A percentile compares a stretch with the other conserved stretches of the same genome.
These are phyloP conservation scores for Rachycentron canadum DNA, from an alignment of 2,797 vertebrate species.

Conservation along the genomic window DNA sequence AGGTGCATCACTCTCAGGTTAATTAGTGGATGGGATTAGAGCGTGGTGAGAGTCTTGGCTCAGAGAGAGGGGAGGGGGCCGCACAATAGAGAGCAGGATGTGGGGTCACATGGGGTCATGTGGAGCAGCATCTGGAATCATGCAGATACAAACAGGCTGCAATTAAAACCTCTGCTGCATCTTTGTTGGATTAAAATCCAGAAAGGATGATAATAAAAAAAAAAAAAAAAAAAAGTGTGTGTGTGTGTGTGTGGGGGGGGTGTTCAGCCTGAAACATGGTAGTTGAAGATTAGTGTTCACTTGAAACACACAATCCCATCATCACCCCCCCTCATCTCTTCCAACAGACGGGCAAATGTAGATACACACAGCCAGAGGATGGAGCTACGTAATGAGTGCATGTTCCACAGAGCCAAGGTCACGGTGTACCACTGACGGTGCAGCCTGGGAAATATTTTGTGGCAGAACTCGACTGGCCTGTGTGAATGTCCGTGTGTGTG, in stretches of 20 bases:
- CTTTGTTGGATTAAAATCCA: constrained; percentile 6
- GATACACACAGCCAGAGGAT: constrained; percentile 27
- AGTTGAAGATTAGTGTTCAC: constrained; percentile 14
- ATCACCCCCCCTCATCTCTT: not conserved
- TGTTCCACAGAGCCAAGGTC: constrained; percentile 46
- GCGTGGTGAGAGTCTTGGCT: constrained; percentile 38
- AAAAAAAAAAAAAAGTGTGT: too few species aligned
- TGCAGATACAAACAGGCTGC: constrained; percentile 1
- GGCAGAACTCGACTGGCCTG: not conserved
- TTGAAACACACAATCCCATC: not conserved
- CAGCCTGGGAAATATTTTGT: constrained; percentile 34
- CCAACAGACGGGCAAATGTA: constrained; percentile 2
- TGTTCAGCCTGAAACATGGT: not conserved
- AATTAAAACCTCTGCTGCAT: constrained; percentile 17
- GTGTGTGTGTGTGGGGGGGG: too few species aligned
- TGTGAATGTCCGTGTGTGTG: constrained; percentile 8
- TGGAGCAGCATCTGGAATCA: constrained; percentile 22
- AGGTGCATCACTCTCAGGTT: constrained; percentile 66
- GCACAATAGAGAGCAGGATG: not conserved
- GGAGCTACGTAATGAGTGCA: constrained; percentile 15
- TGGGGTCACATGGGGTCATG: not conserved
- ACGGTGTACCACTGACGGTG: constrained; percentile 1
- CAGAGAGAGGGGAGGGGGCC: constrained; percentile 5
- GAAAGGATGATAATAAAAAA: not conserved
- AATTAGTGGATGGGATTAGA: constrained; percentile 73